A percentile compares a stretch with the other conserved stretches of the same genome.
Evolutionary conservation across 1,140 invertebrate genomes (phyloP).

Genomic region (Saxidomus purpurata): DNA sequence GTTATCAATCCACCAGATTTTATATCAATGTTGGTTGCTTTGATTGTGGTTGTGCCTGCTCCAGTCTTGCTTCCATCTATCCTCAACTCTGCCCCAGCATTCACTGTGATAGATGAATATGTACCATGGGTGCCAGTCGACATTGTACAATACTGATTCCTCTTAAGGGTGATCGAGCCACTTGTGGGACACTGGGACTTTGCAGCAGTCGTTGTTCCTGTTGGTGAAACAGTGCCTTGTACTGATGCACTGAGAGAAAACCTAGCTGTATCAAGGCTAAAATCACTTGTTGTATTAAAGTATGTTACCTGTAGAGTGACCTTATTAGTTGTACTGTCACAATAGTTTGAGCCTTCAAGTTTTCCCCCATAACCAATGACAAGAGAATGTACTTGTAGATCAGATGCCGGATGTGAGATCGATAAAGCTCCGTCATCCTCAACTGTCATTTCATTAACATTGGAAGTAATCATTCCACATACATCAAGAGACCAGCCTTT

Average conservation of each 20-base stretch:
- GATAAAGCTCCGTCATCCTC: conserved; percentile 66
- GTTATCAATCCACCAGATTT: conserved; percentile 69
- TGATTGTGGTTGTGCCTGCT: conserved; percentile 71
- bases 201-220: neutral
- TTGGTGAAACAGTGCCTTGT: conserved; percentile 17
- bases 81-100: conserved; percentile 70
- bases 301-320: conserved; percentile 61
- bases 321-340: conserved; percentile 51
- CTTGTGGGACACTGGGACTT: conserved; percentile 49
- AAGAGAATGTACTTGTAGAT: conserved; percentile 65
- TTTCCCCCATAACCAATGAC: conserved; percentile 70
- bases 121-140: conserved; percentile 62
- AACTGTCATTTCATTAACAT: conserved; percentile 64
- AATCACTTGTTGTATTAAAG: conserved; percentile 67
- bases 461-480: conserved; percentile 72
- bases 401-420: conserved; percentile 69
- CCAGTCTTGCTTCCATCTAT: conserved; percentile 73
- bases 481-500: conserved; percentile 70
- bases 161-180: conserved; percentile 52
- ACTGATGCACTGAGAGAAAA: conserved; percentile 18
- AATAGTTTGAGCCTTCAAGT: conserved; percentile 65
- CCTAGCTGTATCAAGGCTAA: conserved; percentile 24
- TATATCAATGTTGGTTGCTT: conserved; percentile 69
- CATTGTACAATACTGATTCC: conserved; percentile 71
- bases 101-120: conserved; percentile 70